phyloP scores from a whole-genome alignment of 2,888 invertebrate genomes.

The Cataglyphis livida region DNA sequence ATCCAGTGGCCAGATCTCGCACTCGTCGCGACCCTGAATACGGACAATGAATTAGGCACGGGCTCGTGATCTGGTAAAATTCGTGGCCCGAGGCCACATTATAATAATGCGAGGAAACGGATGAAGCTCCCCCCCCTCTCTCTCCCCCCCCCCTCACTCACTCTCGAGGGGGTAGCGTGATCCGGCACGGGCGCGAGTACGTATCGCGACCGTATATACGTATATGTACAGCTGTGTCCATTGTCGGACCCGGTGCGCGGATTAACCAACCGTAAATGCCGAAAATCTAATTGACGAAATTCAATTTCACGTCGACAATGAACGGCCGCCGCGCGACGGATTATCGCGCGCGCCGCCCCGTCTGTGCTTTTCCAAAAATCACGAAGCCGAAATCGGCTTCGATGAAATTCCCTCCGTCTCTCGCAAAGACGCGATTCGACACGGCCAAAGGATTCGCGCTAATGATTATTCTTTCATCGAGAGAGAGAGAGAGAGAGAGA shows the following conservation, averaged over 20 bases:
- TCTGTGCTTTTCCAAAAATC: conserved; percentile 77
- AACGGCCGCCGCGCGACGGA: conserved; percentile 57
- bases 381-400: conserved; percentile 69
- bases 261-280: conserved; percentile 84
- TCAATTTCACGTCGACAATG: conserved; percentile 81
- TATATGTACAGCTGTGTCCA: conserved; percentile 72
- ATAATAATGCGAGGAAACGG: conserved; percentile 81
- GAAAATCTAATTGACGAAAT: conserved; percentile 85
- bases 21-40: conserved; percentile 36
- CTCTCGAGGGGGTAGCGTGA: conserved; percentile 60
- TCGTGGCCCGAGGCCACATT: conserved; percentile 79
- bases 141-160: background rate
- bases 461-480: conserved; percentile 43
- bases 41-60: conserved; percentile 78
- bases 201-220: conserved; percentile 55
- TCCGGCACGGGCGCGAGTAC: conserved; percentile 41
- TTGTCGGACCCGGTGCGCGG: conserved; percentile 69
- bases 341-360: conserved; percentile 64
- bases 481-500: background rate
- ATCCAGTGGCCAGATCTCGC: conserved; percentile 46
- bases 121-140: conserved; percentile 57
- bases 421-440: conserved; percentile 70
- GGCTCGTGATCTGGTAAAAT: conserved; percentile 81
- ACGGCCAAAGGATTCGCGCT: conserved; percentile 70
- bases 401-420: background rate